Percentiles rank a stretch among this genome's conserved stretches.
These are phyloP conservation scores for Notolepis coatsorum DNA, from an alignment of 2,797 vertebrate genomes.

Conservation along the genomic window DNA sequence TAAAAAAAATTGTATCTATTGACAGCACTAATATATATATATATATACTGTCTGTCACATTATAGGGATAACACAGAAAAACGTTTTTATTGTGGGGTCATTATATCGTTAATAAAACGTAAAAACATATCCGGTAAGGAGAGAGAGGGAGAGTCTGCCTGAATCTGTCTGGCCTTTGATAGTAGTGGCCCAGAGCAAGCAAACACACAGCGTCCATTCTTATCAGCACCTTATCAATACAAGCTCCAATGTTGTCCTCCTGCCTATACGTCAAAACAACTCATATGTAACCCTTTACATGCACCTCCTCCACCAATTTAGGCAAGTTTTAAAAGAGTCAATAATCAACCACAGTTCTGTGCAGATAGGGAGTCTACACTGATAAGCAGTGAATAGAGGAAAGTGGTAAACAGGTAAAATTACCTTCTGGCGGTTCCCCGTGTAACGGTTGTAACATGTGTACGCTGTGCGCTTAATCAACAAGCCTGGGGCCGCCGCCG, in stretches of 20 bases:
- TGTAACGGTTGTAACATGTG: no score
- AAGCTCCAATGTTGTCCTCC: not conserved
- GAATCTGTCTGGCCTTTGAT: not conserved
- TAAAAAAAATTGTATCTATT: no score
- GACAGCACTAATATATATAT: no score
- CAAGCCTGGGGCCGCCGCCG: no score
- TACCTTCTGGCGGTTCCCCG: no score
- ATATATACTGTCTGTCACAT: no score
- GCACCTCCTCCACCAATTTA: not conserved
- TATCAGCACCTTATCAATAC: constrained; percentile 14
- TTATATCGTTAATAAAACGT: not conserved
- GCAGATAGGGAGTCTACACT: constrained; percentile 46
- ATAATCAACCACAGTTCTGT: constrained; percentile 62
- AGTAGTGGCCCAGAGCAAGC: not conserved
- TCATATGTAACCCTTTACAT: not conserved
- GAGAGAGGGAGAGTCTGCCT: not conserved
- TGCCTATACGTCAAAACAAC: constrained; percentile 54
- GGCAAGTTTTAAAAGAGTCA: constrained; percentile 46
- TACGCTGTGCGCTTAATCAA: no score
- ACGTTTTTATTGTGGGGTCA: no score
- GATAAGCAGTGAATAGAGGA: constrained; percentile 50
- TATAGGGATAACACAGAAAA: no score
- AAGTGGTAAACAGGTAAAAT: constrained; percentile 41
- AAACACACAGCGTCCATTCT: not conserved
- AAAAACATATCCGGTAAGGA: not conserved